Conservation (phyloP, 1,140 invertebrate species). For the Brachionus calyciflorus region DNA sequence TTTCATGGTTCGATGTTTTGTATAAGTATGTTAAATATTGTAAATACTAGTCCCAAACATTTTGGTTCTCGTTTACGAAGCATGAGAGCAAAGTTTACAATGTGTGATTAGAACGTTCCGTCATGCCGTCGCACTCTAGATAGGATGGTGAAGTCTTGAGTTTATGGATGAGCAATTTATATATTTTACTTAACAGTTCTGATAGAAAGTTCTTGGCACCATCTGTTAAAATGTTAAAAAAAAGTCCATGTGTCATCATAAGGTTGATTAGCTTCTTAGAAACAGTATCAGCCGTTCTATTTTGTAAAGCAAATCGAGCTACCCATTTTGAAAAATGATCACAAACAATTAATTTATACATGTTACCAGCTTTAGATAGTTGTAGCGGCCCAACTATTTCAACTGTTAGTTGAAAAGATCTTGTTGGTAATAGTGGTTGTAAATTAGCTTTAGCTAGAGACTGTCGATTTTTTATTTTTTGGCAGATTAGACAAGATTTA, state of each 20-base stretch:
- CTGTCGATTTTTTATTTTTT: slow-evolving; percentile 12
- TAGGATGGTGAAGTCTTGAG: slow-evolving; percentile 31
- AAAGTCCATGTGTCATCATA: not conserved
- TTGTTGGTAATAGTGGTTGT: not conserved
- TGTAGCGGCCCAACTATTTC: slow-evolving; percentile 49
- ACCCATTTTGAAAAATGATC: slow-evolving; percentile 60
- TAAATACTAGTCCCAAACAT: not conserved
- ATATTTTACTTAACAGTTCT: slow-evolving; percentile 43
- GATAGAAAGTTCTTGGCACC: slow-evolving; percentile 47
- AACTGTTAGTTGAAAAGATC: slow-evolving; percentile 12
- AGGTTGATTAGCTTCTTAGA: not conserved
- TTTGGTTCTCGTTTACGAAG: not conserved
- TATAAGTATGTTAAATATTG: not conserved
- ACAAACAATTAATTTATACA: slow-evolving; percentile 56
- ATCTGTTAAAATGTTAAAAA: not conserved
- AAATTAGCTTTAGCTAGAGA: not conserved
- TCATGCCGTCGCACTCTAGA: not conserved
- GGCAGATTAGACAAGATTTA: slow-evolving; percentile 23
- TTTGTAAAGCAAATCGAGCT: slow-evolving; percentile 51
- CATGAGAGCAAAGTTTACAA: not conserved
- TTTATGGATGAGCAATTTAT: not conserved
- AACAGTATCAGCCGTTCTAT: not conserved
- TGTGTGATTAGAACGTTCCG: not conserved
- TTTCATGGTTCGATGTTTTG: slow-evolving; percentile 13
- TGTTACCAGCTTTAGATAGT: slow-evolving; percentile 49